A percentile compares a stretch with the other conserved stretches of the same genome.
Conservation (phyloP, 2,113 vertebrate species). For the Melanocharis versteri region DNA sequence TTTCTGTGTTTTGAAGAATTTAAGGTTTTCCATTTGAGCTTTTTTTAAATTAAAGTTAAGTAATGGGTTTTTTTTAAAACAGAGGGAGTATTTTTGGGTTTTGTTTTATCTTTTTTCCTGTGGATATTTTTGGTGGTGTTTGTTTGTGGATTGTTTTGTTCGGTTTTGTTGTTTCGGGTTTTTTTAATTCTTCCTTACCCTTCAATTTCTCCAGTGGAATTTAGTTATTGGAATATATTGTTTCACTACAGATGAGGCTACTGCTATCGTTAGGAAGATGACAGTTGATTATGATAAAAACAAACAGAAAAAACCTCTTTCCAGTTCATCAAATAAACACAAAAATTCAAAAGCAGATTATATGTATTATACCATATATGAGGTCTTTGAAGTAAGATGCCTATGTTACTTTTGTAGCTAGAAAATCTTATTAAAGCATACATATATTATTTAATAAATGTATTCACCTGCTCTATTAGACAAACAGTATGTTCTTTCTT, state of each 20-base stretch:
- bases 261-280: not conserved
- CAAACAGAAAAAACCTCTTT: not conserved
- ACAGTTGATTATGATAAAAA: not conserved
- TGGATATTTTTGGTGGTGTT: accelerated
- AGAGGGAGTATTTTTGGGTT: accelerated
- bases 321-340: not conserved
- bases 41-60: not conserved
- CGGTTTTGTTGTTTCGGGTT: not conserved
- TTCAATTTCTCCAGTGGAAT: not conserved
- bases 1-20: not conserved
- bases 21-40: not conserved
- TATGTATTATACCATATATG: no score
- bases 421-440: not conserved
- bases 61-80: accelerated
- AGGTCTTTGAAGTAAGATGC: not conserved
- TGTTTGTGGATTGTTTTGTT: accelerated
- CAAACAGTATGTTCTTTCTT: not conserved
- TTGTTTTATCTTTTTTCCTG: accelerated
- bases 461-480: accelerated
- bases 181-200: accelerated
- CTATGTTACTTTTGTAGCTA: not conserved
- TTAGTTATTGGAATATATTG: not conserved
- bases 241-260: not conserved
- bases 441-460: not conserved
- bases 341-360: not conserved